Evolutionary conservation across 2,797 vertebrate species (phyloP).

Genomic region (Menidia menidia): DNA sequence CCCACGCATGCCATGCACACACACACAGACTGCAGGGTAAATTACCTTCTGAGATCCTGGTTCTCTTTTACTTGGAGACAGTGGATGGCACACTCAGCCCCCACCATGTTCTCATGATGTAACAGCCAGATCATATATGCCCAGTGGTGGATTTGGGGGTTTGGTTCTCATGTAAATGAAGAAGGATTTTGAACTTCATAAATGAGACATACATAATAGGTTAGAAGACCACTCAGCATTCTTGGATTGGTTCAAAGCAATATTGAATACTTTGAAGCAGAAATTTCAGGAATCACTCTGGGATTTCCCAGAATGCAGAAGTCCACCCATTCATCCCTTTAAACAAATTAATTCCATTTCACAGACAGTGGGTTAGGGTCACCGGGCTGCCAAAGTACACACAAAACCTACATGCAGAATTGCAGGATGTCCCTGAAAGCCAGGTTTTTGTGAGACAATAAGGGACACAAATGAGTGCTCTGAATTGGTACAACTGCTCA

Average conservation of each 20-base stretch:
- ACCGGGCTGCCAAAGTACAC: too few relatives aligned
- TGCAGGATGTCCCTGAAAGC: too few relatives aligned
- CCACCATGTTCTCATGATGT: background rate
- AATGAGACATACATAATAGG: background rate
- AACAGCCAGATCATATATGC: background rate
- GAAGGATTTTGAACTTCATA: background rate
- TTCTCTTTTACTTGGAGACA: constrained; percentile 8
- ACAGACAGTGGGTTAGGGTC: too few relatives aligned
- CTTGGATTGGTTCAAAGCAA: background rate
- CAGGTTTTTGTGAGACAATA: too few relatives aligned
- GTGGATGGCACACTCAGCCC: constrained; percentile 24
- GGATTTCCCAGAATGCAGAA: too few relatives aligned
- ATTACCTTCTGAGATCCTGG: constrained; percentile 13
- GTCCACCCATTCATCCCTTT: too few relatives aligned
- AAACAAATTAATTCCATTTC: too few relatives aligned
- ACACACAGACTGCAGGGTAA: constrained; percentile 11
- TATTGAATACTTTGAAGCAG: background rate
- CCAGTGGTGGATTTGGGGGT: background rate
- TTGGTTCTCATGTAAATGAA: background rate
- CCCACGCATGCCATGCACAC: background rate
- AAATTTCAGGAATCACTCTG: background rate
- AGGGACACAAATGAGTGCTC: too few relatives aligned
- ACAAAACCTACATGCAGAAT: too few relatives aligned
- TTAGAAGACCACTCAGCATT: background rate
- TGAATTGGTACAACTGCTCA: too few relatives aligned